phyloP scores from a whole-genome alignment of 92 coral and sea anemone species.

The Phenganax stokvisi region DNA sequence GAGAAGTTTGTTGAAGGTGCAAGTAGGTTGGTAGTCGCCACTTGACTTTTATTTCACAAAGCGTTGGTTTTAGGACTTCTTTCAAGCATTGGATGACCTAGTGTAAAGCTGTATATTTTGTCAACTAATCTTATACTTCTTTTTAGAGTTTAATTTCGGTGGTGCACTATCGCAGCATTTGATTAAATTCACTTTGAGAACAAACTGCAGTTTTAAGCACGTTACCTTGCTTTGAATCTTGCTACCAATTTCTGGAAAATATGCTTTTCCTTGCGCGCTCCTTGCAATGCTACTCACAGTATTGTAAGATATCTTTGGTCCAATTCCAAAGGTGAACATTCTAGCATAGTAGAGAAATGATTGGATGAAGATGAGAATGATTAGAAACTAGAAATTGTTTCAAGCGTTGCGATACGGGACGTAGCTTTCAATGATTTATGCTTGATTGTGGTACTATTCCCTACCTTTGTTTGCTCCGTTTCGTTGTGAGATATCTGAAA shows the following conservation, averaged over 20 bases:
- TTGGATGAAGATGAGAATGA: not conserved
- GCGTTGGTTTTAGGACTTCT: slow-evolving; percentile 75
- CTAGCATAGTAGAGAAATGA: slow-evolving; percentile 36
- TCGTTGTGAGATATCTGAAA: slow-evolving; percentile 70
- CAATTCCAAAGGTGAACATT: slow-evolving; percentile 89
- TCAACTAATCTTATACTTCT: too few species aligned
- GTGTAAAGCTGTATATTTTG: not conserved
- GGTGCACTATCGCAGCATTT: not conserved
- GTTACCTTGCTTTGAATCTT: slow-evolving; percentile 80
- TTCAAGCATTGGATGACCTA: slow-evolving; percentile 73
- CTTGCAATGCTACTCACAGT: slow-evolving; percentile 82
- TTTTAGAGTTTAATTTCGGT: too few species aligned
- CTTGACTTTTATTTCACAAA: slow-evolving; percentile 82
- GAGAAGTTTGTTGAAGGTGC: slow-evolving; percentile 73
- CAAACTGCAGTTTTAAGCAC: not conserved
- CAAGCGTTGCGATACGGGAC: too few species aligned
- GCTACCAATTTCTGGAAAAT: slow-evolving; percentile 65
- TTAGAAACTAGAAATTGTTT: too few species aligned
- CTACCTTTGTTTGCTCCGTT: slow-evolving; percentile 75
- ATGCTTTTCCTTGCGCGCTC: slow-evolving; percentile 71
- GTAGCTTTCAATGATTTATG: not conserved
- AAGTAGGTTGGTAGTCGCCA: slow-evolving; percentile 93
- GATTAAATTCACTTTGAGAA: not conserved
- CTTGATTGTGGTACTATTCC: slow-evolving; percentile 28
- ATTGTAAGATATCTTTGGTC: slow-evolving; percentile 86